Evolutionary conservation across 1,140 invertebrate species (phyloP).

Genomic region (Caligus rogercresseyi): DNA sequence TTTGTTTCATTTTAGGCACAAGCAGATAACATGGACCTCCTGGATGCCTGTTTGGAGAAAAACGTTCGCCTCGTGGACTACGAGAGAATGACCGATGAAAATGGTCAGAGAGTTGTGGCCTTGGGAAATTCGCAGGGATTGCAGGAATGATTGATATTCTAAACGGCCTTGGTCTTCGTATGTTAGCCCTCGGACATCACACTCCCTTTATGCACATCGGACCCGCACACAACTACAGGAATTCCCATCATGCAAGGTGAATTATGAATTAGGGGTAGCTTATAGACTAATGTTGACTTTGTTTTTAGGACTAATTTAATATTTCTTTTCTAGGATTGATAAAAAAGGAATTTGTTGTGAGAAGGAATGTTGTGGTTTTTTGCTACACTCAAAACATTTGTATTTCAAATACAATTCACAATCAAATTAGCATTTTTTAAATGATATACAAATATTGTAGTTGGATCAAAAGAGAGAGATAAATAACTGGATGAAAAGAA

Average conservation of each 20-base stretch:
- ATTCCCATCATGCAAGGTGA: slow-evolving; percentile 90
- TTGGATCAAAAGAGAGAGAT: no score
- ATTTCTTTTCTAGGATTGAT: no score
- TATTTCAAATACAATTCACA: no score
- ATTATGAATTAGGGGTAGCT: no score
- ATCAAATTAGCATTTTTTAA: no score
- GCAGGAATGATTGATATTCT: slow-evolving; percentile 98
- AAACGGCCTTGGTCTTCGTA: slow-evolving; percentile 78
- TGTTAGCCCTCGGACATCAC: slow-evolving; percentile 90
- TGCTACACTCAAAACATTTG: no score
- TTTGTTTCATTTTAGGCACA: slow-evolving; percentile 44
- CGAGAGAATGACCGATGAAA: slow-evolving; percentile 77
- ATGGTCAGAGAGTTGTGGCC: slow-evolving; percentile 78
- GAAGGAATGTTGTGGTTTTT: no score
- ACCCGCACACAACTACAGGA: slow-evolving; percentile 92
- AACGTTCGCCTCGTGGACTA: slow-evolving; percentile 56
- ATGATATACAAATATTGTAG: no score
- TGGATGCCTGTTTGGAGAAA: slow-evolving; percentile 88
- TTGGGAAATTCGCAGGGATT: slow-evolving; percentile 96
- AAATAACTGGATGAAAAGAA: no score
- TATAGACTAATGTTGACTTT: no score
- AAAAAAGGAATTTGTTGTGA: no score
- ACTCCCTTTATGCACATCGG: slow-evolving; percentile 99
- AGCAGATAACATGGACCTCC: slow-evolving; percentile 87
- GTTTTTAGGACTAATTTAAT: no score